Base-by-base conservation (phyloP, 2,113 vertebrate genomes). In the Clarias gariepinus region DNA sequence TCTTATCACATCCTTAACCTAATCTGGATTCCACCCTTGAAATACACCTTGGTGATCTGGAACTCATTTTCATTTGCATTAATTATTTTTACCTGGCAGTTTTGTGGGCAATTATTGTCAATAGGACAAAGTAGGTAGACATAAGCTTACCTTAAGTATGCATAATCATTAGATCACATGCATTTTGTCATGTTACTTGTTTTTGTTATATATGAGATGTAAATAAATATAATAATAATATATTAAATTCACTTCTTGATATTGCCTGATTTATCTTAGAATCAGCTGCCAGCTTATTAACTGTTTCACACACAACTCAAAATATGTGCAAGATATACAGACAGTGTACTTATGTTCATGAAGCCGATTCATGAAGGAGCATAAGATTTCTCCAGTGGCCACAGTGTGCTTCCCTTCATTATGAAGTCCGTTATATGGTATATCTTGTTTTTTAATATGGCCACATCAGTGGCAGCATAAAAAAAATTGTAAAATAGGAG, bases 401-500 rank as follows among this genome's bases (percentile, higher is more conserved):
- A 57, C 8, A 55, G 80, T 74, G 52, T 61, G 41, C 64, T 61
- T 79, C 63, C 81, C 64, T 78, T 66, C 30, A 74, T 86, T 78
- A 85, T 79, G 63, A 90, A 80, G 55, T 73, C 85, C 81, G 64
- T 79, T 76, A 30, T 81, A 80, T 85, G 86, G n/a, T 73, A 13
- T 73, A 58, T 41, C 71, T 79, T 85, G 69, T 82, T 71, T 83
- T 77, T 30, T 52, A 60, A 69, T 47, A 87, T 63, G 63, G 6
- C 25, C 53, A 66, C 77, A 57, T 86, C 71, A 86, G 66, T 69
- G 76, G 60, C 60, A 87, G 76, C 63, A 60, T 36, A 36, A 71
- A 83, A 89, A 89, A 73, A 80, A 85, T 85, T 87, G 53, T 89
- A 87, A 89, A 89, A 89, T 87, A 57, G 58, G 81, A 15, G 60